A percentile compares a stretch with the other conserved stretches of the same genome.
Evolutionary conservation across 2,113 vertebrate species (phyloP).

Genomic region (Podocnemis expansa): DNA sequence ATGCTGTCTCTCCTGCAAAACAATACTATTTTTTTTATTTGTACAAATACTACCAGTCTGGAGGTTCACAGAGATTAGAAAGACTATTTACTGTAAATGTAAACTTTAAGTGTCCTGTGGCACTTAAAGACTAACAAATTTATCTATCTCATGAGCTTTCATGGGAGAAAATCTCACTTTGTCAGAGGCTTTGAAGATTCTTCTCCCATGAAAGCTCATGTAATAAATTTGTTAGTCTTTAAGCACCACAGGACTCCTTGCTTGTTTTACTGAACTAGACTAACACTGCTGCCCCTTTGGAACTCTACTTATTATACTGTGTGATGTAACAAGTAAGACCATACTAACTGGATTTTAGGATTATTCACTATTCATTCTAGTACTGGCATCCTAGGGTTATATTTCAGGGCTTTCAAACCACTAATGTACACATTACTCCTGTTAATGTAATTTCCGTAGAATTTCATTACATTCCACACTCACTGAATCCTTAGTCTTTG

Average conservation of each 20-base stretch:
- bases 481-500: not conserved
- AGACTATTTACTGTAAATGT: too few species aligned
- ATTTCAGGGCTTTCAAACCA: not conserved
- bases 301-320: not conserved
- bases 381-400: not conserved
- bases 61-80: not conserved
- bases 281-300: too few species aligned
- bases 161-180: too few species aligned
- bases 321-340: not conserved
- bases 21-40: not conserved
- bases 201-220: too few species aligned
- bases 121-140: too few species aligned
- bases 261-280: too few species aligned
- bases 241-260: too few species aligned
- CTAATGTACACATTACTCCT: not conserved
- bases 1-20: not conserved
- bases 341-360: conserved; percentile 10
- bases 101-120: too few species aligned
- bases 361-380: conserved; percentile 15
- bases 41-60: rapidly evolving
- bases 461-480: not conserved
- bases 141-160: too few species aligned
- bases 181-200: too few species aligned
- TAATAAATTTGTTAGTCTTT: too few species aligned
- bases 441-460: not conserved